Percentiles rank a stretch among this genome's conserved stretches.
phyloP scores from a whole-genome alignment of 2,113 vertebrate genomes.

The Alethe diademata region DNA sequence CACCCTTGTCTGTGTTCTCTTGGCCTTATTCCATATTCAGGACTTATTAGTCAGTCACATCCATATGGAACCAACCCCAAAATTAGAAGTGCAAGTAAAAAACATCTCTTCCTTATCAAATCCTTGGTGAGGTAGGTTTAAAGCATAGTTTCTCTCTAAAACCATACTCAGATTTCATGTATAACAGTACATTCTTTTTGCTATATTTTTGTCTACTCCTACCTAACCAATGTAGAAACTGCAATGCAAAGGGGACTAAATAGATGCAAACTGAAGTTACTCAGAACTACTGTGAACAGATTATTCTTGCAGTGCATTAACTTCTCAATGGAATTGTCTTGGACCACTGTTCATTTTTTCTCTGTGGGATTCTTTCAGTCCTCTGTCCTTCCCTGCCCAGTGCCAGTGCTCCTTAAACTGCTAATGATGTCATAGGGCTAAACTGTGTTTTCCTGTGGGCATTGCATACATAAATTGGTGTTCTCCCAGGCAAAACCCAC shows the following conservation, averaged over 20 bases:
- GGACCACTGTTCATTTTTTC: neutral
- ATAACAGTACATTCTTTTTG: neutral
- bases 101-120: neutral
- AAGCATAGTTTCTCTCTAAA: neutral
- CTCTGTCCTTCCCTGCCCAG: neutral
- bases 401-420: neutral
- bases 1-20: neutral
- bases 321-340: neutral
- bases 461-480: rapidly evolving
- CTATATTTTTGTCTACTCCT: neutral
- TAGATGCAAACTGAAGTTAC: rapidly evolving
- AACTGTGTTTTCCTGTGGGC: neutral
- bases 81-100: neutral
- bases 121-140: neutral
- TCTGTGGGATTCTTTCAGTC: neutral
- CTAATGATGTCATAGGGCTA: neutral
- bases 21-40: neutral
- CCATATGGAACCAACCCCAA: neutral
- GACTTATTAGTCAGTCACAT: neutral
- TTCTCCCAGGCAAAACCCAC: neutral
- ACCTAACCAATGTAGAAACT: neutral
- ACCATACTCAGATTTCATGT: neutral
- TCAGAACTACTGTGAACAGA: neutral
- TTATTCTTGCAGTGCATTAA: neutral
- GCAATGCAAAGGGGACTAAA: neutral